These are phyloP conservation scores for Pogonomyrmex californicus DNA, from an alignment of 1,140 invertebrate genomes.

Conservation along the genomic window DNA sequence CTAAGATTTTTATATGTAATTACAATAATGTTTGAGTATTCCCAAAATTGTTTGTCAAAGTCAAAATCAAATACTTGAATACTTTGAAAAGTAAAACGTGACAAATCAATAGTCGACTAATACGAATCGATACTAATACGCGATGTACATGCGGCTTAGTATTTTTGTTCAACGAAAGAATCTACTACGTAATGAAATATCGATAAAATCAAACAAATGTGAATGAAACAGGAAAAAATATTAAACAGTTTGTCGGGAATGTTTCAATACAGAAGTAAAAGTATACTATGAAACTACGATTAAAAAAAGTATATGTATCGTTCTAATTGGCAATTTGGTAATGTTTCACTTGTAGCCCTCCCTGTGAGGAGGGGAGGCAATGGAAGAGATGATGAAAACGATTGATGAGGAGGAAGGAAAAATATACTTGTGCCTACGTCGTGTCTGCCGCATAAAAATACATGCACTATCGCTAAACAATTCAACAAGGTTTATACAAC, in stretches of 20 bases:
- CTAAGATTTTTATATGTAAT: not conserved
- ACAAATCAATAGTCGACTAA: constrained; percentile 5
- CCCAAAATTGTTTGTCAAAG: constrained; percentile 19
- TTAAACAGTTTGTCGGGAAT: constrained; percentile 57
- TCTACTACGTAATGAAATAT: constrained; percentile 26
- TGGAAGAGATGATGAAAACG: constrained; percentile 77
- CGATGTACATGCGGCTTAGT: constrained; percentile 20
- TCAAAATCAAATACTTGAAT: not conserved
- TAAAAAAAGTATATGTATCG: constrained; percentile 63
- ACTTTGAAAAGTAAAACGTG: not conserved
- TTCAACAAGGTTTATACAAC: constrained; percentile 61
- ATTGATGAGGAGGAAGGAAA: constrained; percentile 69
- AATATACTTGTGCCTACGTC: constrained; percentile 66
- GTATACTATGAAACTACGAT: constrained; percentile 68
- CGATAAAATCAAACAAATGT: constrained; percentile 45
- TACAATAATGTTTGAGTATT: constrained; percentile 19
- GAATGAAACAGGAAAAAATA: constrained; percentile 55
- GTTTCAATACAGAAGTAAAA: constrained; percentile 76
- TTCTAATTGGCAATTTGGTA: constrained; percentile 87
- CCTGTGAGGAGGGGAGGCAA: constrained; percentile 85
- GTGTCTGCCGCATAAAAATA: constrained; percentile 67
- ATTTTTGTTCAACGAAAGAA: constrained; percentile 20
- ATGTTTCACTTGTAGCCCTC: constrained; percentile 87
- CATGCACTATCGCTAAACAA: constrained; percentile 60
- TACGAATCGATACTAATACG: not conserved